Base-by-base conservation (phyloP, 2,113 vertebrate genomes). In the Gallinago paraguaiae region DNA sequence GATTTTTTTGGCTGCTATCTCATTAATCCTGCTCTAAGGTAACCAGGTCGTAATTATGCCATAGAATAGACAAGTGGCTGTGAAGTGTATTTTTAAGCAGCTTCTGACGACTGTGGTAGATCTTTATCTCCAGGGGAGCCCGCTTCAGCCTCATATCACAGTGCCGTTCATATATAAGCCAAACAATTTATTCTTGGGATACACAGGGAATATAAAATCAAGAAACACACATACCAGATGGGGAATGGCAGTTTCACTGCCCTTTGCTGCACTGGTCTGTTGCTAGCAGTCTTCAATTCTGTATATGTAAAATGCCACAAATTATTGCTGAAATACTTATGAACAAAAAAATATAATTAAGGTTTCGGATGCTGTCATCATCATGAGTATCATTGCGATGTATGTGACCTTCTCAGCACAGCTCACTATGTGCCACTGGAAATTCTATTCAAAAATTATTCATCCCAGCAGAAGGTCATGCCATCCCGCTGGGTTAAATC, bases 301-400 rank as follows among this genome's bases (percentile, higher is more conserved):
- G 46, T 4, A 2, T 41, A 27, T 61, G 35, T 60, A 57, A 75
- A 90, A 90, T 92, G 82, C 43, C 76, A 90, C 51, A 88, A 86
- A 94, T 84, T 53, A 64, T 71, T 75, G 33, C 43, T 92, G 82
- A 92, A 93, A 92, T 92, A 93, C 76, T 95, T 92, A 92, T 88
- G 80, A 92, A 75, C 17, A 39, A 63, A 67, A 68, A 82, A 74
- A 71, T 8, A 7, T 61, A 88, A 88, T 4, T 0, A 84, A 79
- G 30, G 46, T 68, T 86, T 91, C 3, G 4, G 57, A 70, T 60
- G 41, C 53, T 82, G 37, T 86, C 82, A 53, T 45, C 43, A 30
- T 51, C 25, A 24, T 23, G 28, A 84, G 33, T 48, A 59, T 39
- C 6, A 53, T 28, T 53, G 2, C 43, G 67, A 45, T 17, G 16